Percentiles rank a stretch among this genome's conserved stretches.
These are phyloP conservation scores for Ariolimax columbianus DNA, from an alignment of 2,888 invertebrate genomes.

Conservation along the genomic window DNA sequence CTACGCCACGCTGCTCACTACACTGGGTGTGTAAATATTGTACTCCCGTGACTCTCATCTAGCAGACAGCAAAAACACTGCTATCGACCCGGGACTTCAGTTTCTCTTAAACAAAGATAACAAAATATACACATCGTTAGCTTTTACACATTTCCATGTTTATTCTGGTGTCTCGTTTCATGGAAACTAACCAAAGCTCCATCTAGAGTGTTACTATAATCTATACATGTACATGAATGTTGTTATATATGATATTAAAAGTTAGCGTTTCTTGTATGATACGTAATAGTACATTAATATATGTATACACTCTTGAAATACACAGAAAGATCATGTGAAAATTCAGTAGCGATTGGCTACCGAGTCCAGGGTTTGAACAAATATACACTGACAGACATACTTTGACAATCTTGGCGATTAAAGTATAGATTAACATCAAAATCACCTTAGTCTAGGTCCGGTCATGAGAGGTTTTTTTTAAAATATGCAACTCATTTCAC, in stretches of 20 bases:
- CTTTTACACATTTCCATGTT: constrained; percentile 21
- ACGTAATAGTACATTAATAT: background rate
- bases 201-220: constrained; percentile 18
- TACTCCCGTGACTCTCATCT: no score
- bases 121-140: background rate
- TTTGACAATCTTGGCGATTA: background rate
- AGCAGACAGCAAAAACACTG: no score
- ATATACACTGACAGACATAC: background rate
- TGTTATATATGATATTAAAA: constrained; percentile 17
- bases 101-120: background rate
- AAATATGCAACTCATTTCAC: no score
- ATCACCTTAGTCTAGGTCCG: no score
- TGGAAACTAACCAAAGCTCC: background rate
- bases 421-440: background rate
- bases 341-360: background rate
- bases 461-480: no score
- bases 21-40: no score
- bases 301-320: background rate
- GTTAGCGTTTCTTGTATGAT: constrained; percentile 9
- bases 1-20: no score
- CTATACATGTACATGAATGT: constrained; percentile 14
- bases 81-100: no score
- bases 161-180: background rate
- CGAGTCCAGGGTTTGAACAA: background rate
- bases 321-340: background rate